These are phyloP conservation scores for Deilephila porcellus DNA, from an alignment of 2,888 invertebrate genomes.

Conservation along the genomic window DNA sequence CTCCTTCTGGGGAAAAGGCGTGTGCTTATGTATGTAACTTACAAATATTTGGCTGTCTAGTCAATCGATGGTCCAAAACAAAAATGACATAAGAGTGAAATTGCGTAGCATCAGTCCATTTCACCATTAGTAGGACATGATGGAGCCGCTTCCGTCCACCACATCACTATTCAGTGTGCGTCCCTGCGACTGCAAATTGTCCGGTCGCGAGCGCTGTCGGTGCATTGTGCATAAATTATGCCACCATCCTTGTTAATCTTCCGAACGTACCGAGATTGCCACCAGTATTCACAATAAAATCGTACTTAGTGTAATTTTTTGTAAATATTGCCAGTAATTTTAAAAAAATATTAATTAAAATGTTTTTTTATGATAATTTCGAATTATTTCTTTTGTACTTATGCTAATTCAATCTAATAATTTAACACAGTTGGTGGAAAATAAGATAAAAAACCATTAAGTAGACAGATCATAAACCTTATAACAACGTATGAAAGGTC, in stretches of 20 bases:
- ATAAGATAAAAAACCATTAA: too few relatives aligned
- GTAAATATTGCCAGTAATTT: too few relatives aligned
- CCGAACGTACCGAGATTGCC: slow-evolving; percentile 1
- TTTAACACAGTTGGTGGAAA: too few relatives aligned
- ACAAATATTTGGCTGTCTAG: background rate
- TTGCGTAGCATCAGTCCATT: slow-evolving; percentile 17
- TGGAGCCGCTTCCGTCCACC: slow-evolving; percentile 25
- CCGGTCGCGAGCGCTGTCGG: slow-evolving; percentile 23
- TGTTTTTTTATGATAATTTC: too few relatives aligned
- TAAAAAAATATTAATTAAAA: too few relatives aligned
- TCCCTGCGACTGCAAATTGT: slow-evolving; percentile 30
- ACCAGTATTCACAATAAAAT: background rate
- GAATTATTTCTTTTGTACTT: too few relatives aligned
- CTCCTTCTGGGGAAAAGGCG: too few relatives aligned
- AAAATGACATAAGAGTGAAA: slow-evolving; percentile 15
- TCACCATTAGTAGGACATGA: slow-evolving; percentile 27
- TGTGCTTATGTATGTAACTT: background rate
- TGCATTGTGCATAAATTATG: slow-evolving; percentile 29
- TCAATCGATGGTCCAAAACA: background rate
- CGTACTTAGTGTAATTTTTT: background rate
- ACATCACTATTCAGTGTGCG: slow-evolving; percentile 32
- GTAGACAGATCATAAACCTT: too few relatives aligned
- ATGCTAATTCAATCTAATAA: too few relatives aligned
- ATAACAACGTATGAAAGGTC: too few relatives aligned
- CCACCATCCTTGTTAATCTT: slow-evolving; percentile 11